These are phyloP conservation scores for Aethes cnicana DNA, from an alignment of 2,888 invertebrate genomes.

Conservation along the genomic window DNA sequence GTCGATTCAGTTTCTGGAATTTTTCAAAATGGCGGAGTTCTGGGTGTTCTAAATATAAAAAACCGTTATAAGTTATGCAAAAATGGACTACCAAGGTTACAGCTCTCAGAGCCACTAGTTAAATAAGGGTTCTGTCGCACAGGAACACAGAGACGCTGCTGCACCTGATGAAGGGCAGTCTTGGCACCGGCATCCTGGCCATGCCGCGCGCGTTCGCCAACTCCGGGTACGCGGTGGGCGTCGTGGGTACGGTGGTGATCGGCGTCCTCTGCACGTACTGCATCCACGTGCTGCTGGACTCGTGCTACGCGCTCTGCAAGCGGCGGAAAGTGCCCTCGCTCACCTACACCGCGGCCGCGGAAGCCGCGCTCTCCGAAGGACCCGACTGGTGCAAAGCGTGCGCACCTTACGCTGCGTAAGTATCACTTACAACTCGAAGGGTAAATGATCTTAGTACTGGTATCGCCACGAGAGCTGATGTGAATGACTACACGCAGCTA, in stretches of 20 bases:
- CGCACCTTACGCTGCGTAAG: slow-evolving; percentile 86
- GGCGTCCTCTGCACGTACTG: slow-evolving; percentile 96
- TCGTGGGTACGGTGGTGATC: slow-evolving; percentile 90
- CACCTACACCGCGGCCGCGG: slow-evolving; percentile 91
- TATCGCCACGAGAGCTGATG: no score
- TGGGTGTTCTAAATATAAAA: no score
- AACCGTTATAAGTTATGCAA: no score
- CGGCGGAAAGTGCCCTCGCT: slow-evolving; percentile 84
- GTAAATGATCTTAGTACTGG: background rate
- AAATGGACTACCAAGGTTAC: no score
- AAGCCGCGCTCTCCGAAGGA: slow-evolving; percentile 89
- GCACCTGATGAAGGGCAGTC: slow-evolving; percentile 93
- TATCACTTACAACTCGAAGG: slow-evolving; percentile 32
- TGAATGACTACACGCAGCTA: no score
- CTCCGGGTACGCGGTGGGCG: slow-evolving; percentile 91
- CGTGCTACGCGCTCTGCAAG: slow-evolving; percentile 84
- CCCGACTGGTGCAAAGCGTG: slow-evolving; percentile 85
- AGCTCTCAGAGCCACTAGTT: no score
- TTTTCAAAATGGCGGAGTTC: no score
- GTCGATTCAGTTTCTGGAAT: no score
- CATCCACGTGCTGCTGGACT: slow-evolving; percentile 92
- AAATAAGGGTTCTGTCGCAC: slow-evolving; percentile 36
- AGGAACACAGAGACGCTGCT: slow-evolving; percentile 91
- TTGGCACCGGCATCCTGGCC: slow-evolving; percentile 95
- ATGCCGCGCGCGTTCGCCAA: slow-evolving; percentile 94